phyloP scores from a whole-genome alignment of 2,888 invertebrate genomes.

The Lobophora halterata region DNA sequence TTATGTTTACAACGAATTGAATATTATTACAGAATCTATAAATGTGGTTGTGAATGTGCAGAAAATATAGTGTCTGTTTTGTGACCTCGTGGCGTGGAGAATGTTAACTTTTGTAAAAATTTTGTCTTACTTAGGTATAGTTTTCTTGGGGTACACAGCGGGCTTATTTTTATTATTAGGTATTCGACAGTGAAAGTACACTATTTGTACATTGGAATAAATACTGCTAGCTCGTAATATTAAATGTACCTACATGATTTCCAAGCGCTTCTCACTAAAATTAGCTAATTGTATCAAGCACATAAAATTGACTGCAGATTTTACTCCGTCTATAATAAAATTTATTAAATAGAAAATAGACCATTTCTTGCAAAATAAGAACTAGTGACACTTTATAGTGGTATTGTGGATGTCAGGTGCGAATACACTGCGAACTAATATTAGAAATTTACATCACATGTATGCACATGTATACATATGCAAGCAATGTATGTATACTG shows the following conservation, averaged over 20 bases:
- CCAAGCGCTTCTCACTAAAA: conserved; percentile 41
- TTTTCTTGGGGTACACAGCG: conserved; percentile 33
- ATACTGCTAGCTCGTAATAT: conserved; percentile 45
- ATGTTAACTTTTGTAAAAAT: conserved; percentile 35
- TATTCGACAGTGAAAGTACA: conserved; percentile 48
- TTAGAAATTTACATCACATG: too few species aligned
- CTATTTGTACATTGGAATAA: conserved; percentile 56
- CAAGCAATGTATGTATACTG: too few species aligned
- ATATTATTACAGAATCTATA: conserved; percentile 37
- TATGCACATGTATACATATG: too few species aligned
- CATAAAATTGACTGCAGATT: conserved; percentile 41
- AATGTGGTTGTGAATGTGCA: conserved; percentile 62
- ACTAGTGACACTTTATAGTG: neutral
- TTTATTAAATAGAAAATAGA: conserved; percentile 20
- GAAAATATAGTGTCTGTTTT: conserved; percentile 34
- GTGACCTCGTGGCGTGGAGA: conserved; percentile 16
- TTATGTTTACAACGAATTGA: conserved; percentile 55
- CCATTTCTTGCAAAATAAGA: too few species aligned
- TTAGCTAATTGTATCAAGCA: conserved; percentile 37
- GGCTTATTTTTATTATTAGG: conserved; percentile 44
- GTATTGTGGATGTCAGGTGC: neutral
- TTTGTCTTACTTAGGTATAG: conserved; percentile 17
- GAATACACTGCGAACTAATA: too few species aligned
- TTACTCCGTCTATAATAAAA: conserved; percentile 51
- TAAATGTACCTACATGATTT: conserved; percentile 35